A percentile compares a stretch with the other conserved stretches of the same genome.
Evolutionary conservation across 2,888 invertebrate genomes (phyloP).

Genomic region (Ochropleura plecta): DNA sequence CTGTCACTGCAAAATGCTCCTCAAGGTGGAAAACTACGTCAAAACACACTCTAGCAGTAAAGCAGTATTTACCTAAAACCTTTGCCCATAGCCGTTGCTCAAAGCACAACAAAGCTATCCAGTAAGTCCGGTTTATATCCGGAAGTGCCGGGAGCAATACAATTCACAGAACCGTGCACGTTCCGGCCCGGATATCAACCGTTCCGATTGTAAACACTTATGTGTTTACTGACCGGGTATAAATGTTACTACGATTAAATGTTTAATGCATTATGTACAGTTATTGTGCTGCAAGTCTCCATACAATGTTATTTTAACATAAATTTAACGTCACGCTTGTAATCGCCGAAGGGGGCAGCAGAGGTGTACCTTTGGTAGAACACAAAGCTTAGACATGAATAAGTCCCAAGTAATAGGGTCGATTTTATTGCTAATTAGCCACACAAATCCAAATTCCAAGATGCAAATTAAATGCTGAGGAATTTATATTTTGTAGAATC

Average conservation of each 20-base stretch:
- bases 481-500: background rate
- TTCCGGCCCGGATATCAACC: constrained; percentile 37
- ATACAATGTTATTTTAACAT: background rate
- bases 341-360: background rate
- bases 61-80: background rate
- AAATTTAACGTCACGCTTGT: background rate
- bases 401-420: background rate
- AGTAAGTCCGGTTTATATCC: constrained; percentile 25
- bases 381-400: background rate
- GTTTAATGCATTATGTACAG: background rate
- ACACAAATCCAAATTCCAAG: background rate
- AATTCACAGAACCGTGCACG: constrained; percentile 20
- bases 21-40: background rate
- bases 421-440: background rate
- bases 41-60: background rate
- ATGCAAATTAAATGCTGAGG: background rate
- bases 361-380: background rate
- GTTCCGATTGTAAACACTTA: constrained; percentile 46
- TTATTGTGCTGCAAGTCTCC: background rate
- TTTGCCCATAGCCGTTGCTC: background rate
- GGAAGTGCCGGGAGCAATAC: constrained; percentile 32
- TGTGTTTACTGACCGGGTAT: constrained; percentile 14
- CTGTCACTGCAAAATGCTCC: background rate
- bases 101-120: constrained; percentile 26
- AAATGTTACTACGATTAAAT: background rate